Percentiles rank a stretch among this genome's conserved stretches.
Conservation (phyloP, 1,140 invertebrate species). For the Bombus huntii region DNA sequence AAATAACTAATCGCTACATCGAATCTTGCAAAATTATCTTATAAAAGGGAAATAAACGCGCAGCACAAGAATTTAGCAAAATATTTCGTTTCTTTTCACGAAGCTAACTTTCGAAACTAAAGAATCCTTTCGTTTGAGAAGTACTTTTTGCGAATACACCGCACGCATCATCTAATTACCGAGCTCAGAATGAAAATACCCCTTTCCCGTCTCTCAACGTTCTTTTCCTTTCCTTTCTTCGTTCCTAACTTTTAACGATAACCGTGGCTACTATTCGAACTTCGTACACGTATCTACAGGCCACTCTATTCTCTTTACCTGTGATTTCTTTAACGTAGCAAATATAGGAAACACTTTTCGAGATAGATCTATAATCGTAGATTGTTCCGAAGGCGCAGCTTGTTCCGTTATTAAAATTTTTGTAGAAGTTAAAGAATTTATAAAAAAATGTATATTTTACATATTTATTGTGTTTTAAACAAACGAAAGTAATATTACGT, state of each 20-base stretch:
- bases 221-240: neutral
- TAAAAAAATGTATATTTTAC: too few species aligned
- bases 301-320: neutral
- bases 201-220: slow-evolving; percentile 1
- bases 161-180: slow-evolving; percentile 16
- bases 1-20: too few species aligned
- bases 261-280: neutral
- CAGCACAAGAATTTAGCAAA: neutral
- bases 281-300: neutral
- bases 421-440: too few species aligned
- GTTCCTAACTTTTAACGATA: slow-evolving; percentile 6
- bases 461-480: too few species aligned
- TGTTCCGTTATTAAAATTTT: too few species aligned
- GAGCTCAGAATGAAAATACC: slow-evolving; percentile 18
- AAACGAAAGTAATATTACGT: too few species aligned
- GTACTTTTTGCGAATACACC: slow-evolving; percentile 10
- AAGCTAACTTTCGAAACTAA: neutral
- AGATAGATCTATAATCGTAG: too few species aligned
- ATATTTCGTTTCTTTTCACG: neutral
- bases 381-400: too few species aligned
- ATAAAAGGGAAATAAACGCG: neutral
- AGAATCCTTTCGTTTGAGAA: neutral
- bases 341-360: neutral
- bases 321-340: neutral
- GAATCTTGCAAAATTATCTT: neutral